Evolutionary conservation across 2,888 invertebrate genomes (phyloP).

Genomic region (Eupithecia inturbata): DNA sequence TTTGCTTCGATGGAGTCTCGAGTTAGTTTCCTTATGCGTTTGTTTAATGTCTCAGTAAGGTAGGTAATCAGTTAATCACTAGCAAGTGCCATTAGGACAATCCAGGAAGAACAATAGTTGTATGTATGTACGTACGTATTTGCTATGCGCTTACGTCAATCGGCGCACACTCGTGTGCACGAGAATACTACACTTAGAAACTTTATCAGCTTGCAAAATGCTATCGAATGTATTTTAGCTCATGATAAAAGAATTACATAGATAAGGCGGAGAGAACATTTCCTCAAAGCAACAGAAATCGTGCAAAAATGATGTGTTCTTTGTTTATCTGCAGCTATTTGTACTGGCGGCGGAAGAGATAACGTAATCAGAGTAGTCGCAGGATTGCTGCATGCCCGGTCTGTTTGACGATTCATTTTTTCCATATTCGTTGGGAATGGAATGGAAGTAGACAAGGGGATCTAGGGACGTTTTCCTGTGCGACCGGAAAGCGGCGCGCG

Average conservation of each 20-base stretch:
- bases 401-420: constrained; percentile 43
- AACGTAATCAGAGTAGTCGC: constrained; percentile 50
- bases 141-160: constrained; percentile 53
- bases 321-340: constrained; percentile 50
- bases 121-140: constrained; percentile 28
- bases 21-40: constrained; percentile 21
- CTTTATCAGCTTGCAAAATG: constrained; percentile 61
- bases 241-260: constrained; percentile 57
- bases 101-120: constrained; percentile 42
- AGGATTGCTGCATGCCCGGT: constrained; percentile 38
- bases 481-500: constrained; percentile 73
- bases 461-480: constrained; percentile 68
- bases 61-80: constrained; percentile 15
- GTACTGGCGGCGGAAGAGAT: constrained; percentile 64
- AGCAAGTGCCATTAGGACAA: constrained; percentile 23
- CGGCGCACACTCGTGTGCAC: constrained; percentile 28
- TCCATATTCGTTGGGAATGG: constrained; percentile 57
- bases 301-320: constrained; percentile 48
- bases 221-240: constrained; percentile 59
- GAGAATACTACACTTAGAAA: constrained; percentile 51
- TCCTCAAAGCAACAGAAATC: constrained; percentile 71
- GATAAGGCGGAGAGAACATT: constrained; percentile 69
- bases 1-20: constrained; percentile 30
- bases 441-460: constrained; percentile 56
- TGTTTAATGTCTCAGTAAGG: not conserved